Base-by-base conservation (phyloP, 2,888 invertebrate genomes). In the Anorthoa munda region DNA sequence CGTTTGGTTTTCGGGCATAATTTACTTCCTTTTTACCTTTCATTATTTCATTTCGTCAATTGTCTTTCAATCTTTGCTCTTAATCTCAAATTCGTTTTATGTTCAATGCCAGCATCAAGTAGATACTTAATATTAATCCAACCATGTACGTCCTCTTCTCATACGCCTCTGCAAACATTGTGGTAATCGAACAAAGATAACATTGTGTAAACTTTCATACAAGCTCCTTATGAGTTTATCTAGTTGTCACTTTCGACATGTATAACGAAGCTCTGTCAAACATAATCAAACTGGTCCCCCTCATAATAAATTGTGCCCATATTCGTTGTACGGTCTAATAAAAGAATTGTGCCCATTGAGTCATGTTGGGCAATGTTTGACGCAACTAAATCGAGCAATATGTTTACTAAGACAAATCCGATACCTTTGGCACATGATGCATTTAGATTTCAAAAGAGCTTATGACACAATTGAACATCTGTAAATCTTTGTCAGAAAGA, bases 261-360 rank as follows among this genome's bases (percentile, higher is more conserved):
- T 69, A 86, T 85, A 89, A 88, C 85, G 86, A 89, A 88, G 86
- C 84, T 81, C 79, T 90, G 90, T 89, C 90, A 91, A 87, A 89
- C 84, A 86, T 86, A 87, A 91, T 90, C 88, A 88, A 90, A 90
- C 89, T 83, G 79, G 88, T 89, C 83, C 82, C 78, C 84, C 75
- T 85, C 89, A 84, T 90, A 90, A 93, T 90, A 92, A 90, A 92
- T 91, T 88, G 89, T 89, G 88, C 77, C 94, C 93, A 91, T 94
- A 93, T 94, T 90, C 87, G 91, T 90, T 81, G 73, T 79, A 81
- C 59, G 56, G 59, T 55, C 60, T 83, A 73, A 85, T 84, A 84
- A 84, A 84, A 88, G 86, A 83, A 83, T 78, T 70, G 71, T 76
- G 70, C 64, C 69, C 76, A 84, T 84, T 85, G 78, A 83, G 2